phyloP scores from a whole-genome alignment of 2,113 vertebrate genomes.

The Istiophorus platypterus region DNA sequence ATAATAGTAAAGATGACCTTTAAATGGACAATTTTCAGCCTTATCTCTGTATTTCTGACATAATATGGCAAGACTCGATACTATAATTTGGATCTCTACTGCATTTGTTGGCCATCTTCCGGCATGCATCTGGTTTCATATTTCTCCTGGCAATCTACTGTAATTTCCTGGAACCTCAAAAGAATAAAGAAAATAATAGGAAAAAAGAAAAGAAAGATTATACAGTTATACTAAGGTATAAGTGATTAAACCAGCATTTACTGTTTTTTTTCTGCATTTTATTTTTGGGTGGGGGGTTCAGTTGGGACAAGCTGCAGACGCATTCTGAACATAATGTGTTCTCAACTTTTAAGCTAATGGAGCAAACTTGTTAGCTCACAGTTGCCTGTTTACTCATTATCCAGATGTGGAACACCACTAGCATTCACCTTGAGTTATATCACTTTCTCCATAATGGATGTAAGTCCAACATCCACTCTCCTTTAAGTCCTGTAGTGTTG shows the following conservation, averaged over 20 bases:
- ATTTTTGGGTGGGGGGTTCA: no score
- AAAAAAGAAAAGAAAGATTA: no score
- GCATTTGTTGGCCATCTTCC: neutral
- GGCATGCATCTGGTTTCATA: neutral
- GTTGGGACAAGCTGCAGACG: neutral
- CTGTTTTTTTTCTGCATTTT: neutral
- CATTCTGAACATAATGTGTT: neutral
- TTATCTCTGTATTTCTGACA: neutral
- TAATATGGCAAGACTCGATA: neutral
- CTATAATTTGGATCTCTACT: neutral
- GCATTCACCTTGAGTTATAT: neutral
- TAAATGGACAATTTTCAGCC: neutral
- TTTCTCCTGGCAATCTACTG: neutral
- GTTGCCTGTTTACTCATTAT: no score
- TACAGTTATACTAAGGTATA: neutral
- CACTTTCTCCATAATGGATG: neutral
- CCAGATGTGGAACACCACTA: no score
- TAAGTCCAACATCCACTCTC: neutral
- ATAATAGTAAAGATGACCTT: slow-evolving; percentile 6
- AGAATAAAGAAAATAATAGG: neutral
- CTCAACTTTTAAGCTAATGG: neutral
- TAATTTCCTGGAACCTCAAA: neutral
- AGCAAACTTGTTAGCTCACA: neutral
- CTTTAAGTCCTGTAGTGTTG: neutral
- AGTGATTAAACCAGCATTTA: neutral